Evolutionary conservation across 2,113 vertebrate species (phyloP), one percentile per base, ranked within the genome.

Genomic region (Clarias magur): DNA sequence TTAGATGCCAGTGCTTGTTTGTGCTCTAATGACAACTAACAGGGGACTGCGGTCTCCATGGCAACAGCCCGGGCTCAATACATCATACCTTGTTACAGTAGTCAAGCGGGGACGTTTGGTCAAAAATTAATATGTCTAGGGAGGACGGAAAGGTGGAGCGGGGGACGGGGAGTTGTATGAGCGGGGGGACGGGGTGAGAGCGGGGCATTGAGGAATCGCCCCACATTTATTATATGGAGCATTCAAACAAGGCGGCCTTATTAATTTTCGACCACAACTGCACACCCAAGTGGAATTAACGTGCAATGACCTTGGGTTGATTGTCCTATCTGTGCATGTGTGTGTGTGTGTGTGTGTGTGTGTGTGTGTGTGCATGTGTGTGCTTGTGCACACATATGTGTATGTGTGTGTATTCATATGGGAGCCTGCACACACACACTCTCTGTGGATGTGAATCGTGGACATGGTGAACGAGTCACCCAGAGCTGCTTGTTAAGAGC

Each of bases 11-110:
- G 93, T 90, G 92, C 92, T 95, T 95, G 95, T 95, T 96, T 95
- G 94, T 94, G 94, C 94, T 95, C 93, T 95, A 95, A 95, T 96
- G 96, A 96, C 96, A 97, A 96, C 96, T 95, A 96, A 95, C 94
- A 94, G 95, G 95, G 94, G 95, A 95, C 95, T 90, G 90, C 86
- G 89, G 95, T 97, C 95, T 95, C 96, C 95, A 96, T 96, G 95
- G 96, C 95, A 96, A 97, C 96, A 94, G 92, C 92, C 91, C 89
- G 92, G 95, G 94, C 95, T 95, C 95, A 95, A 95, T 96, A 96
- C 94, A 96, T 96, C 96, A 96, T 92, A 95, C 93, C 94, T 96
- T 92, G 94, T 96, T 96, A 96, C 94, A 94, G 93, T 94, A 94
- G 95, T 96, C 95, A 96, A 96, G 94, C 92, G 87, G 92, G 92